Evolutionary conservation across 2,888 invertebrate genomes (phyloP).

Genomic region (Cheilosia urbana): DNA sequence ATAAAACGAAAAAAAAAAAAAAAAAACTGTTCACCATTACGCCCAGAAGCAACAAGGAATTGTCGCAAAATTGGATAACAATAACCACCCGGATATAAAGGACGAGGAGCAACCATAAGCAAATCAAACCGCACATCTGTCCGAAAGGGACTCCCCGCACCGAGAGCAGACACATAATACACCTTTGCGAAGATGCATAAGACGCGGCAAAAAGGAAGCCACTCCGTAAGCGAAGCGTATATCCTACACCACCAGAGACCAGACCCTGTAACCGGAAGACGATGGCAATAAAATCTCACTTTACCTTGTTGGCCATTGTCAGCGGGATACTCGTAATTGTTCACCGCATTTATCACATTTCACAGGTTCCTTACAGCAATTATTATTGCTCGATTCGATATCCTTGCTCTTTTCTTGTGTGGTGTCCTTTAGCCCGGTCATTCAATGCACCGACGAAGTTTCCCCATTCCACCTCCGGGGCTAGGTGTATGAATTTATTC

Average conservation of each 20-base stretch:
- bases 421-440: neutral
- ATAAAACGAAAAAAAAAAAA: conserved; percentile 3
- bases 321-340: conserved; percentile 71
- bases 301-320: conserved; percentile 65
- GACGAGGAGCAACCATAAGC: conserved; percentile 43
- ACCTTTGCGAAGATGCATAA: conserved; percentile 30
- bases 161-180: too few species aligned
- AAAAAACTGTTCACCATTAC: conserved; percentile 43
- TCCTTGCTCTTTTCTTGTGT: conserved; percentile 34
- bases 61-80: conserved; percentile 73
- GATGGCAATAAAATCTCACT: conserved; percentile 71
- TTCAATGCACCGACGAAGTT: neutral
- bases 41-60: conserved; percentile 53
- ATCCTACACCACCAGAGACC: conserved; percentile 4
- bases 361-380: conserved; percentile 48
- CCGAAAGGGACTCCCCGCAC: conserved; percentile 18
- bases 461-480: conserved; percentile 24
- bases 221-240: conserved; percentile 14
- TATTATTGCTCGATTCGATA: conserved; percentile 25
- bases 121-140: conserved; percentile 72
- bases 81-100: conserved; percentile 22
- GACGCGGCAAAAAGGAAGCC: conserved; percentile 45
- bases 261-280: conserved; percentile 60
- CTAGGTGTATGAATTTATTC: conserved; percentile 69
- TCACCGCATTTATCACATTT: conserved; percentile 73